These are phyloP conservation scores for Psococerastis gibbosa DNA, from an alignment of 2,888 invertebrate species.

Conservation along the genomic window DNA sequence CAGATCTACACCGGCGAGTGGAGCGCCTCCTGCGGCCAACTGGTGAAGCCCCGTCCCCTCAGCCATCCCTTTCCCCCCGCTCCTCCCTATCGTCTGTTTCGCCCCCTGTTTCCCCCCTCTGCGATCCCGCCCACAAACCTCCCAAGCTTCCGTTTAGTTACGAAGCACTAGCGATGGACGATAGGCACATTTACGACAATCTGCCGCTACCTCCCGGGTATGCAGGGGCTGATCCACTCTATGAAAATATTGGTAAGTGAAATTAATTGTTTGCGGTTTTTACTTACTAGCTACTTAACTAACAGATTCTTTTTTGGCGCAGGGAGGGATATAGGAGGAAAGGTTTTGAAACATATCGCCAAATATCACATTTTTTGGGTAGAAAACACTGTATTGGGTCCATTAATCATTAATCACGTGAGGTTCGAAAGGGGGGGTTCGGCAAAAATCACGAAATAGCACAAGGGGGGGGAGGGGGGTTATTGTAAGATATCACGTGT, in stretches of 20 bases:
- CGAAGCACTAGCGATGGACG: conserved; percentile 1
- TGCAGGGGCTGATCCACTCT: not conserved
- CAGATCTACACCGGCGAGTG: conserved; percentile 65
- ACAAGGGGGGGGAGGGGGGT: too few species aligned
- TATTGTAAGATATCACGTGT: too few species aligned
- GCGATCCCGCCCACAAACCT: conserved; percentile 25
- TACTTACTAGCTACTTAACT: too few species aligned
- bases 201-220: not conserved
- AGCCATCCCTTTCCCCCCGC: conserved; percentile 66
- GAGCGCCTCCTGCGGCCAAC: conserved; percentile 31
- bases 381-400: too few species aligned
- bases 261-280: too few species aligned
- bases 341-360: too few species aligned
- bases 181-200: conserved; percentile 1
- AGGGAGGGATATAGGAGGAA: too few species aligned
- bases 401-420: too few species aligned
- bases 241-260: conserved; percentile 8
- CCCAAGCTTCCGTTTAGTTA: conserved; percentile 4
- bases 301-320: too few species aligned
- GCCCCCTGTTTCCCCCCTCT: conserved; percentile 60
- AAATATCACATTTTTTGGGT: too few species aligned
- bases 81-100: conserved; percentile 75
- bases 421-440: too few species aligned
- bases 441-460: too few species aligned
- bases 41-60: conserved; percentile 47